A percentile compares a stretch with the other conserved stretches of the same genome.
phyloP scores from a whole-genome alignment of 2,113 vertebrate species.

The Galeopterus variegatus region DNA sequence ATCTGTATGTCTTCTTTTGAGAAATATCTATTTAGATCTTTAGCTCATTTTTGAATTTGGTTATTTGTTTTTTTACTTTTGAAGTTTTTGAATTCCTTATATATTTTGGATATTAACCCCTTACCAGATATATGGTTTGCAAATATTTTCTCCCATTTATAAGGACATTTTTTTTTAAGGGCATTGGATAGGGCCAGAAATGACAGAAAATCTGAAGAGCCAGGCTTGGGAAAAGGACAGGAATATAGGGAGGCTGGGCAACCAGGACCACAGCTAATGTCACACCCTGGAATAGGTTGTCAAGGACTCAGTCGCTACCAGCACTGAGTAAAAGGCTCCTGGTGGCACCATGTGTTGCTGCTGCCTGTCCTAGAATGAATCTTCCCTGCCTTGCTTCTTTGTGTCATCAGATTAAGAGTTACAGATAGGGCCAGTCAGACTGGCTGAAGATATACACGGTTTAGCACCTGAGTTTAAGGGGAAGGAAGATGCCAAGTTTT shows the following conservation, averaged over 20 bases:
- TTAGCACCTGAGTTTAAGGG: background rate
- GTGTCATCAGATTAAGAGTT: background rate
- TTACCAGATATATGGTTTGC: background rate
- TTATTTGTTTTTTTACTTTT: background rate
- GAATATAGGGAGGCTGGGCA: background rate
- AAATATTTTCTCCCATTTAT: background rate
- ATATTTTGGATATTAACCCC: background rate
- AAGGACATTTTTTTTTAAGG: background rate
- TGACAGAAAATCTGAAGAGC: background rate
- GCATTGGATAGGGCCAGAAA: background rate
- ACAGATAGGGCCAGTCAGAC: background rate
- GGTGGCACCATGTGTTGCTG: background rate
- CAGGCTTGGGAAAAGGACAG: background rate
- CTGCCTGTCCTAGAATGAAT: background rate
- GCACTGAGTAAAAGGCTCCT: background rate
- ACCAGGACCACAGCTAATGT: accelerated
- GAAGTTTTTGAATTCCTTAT: background rate
- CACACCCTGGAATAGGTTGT: no score
- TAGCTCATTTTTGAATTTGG: background rate
- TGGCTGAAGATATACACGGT: background rate
- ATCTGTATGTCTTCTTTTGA: background rate
- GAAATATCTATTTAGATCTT: background rate
- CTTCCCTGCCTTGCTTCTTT: background rate
- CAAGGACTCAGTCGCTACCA: no score
- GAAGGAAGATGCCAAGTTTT: background rate